Conservation (phyloP, 2,888 invertebrate genomes). For the Nezara viridula region DNA sequence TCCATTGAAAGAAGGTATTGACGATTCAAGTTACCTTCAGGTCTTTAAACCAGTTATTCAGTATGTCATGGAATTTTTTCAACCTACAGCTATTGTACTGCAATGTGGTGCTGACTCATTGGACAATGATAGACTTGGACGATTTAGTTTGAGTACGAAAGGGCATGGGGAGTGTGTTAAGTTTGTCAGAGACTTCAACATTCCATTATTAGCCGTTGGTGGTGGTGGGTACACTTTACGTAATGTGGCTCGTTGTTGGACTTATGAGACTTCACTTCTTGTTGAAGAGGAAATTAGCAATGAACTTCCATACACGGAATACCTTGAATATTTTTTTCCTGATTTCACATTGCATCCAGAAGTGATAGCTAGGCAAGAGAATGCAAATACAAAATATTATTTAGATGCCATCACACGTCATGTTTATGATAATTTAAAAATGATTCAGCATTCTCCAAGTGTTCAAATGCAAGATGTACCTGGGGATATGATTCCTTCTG, state of each 20-base stretch:
- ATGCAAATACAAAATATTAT: constrained; percentile 96
- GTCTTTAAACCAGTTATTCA: constrained; percentile 95
- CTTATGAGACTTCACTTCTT: constrained; percentile 95
- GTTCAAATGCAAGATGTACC: constrained; percentile 98
- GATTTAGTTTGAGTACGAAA: constrained; percentile 94
- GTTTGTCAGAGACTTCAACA: constrained; percentile 91
- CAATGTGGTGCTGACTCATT: constrained; percentile 99
- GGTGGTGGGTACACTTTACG: constrained; percentile 89
- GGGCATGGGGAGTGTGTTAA: constrained; percentile 99
- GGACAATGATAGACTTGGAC: constrained; percentile 94
- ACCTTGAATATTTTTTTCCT: constrained; percentile 96
- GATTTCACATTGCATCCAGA: constrained; percentile 97
- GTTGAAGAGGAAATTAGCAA: constrained; percentile 94
- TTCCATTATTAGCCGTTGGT: constrained; percentile 92
- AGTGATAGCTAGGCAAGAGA: constrained; percentile 87
- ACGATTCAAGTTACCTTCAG: constrained; percentile 90
- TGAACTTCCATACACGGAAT: constrained; percentile 96
- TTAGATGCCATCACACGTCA: constrained; percentile 89
- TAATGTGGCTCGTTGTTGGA: constrained; percentile 99
- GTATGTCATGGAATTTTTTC: constrained; percentile 95
- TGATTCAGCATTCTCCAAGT: constrained; percentile 93
- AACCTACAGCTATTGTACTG: constrained; percentile 95
- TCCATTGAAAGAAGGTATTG: constrained; percentile 97
- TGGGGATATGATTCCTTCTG: constrained; percentile 69
- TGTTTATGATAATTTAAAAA: constrained; percentile 92